Conservation (phyloP, 1,140 invertebrate genomes). For the Pseudomyrmex pallidus region DNA sequence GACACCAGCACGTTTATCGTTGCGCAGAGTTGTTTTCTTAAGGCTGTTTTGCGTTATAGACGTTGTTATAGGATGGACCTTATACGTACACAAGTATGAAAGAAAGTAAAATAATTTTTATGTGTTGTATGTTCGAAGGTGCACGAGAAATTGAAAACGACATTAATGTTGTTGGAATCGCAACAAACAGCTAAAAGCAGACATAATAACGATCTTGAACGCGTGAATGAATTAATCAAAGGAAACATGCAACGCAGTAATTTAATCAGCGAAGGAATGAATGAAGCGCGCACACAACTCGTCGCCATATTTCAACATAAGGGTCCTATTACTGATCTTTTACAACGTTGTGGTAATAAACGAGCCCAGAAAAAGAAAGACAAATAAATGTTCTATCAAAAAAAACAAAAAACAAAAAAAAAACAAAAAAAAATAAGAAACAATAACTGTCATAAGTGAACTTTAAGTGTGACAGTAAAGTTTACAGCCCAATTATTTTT, state of each 20-base stretch:
- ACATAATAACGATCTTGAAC: slow-evolving; percentile 89
- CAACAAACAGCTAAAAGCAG: slow-evolving; percentile 86
- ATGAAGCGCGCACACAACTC: slow-evolving; percentile 94
- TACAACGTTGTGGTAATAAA: slow-evolving; percentile 95
- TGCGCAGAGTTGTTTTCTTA: too few relatives aligned
- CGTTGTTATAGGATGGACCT: too few relatives aligned
- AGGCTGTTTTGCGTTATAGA: too few relatives aligned
- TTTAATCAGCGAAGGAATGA: slow-evolving; percentile 96
- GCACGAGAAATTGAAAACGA: slow-evolving; percentile 88
- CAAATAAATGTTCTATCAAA: slow-evolving; percentile 81
- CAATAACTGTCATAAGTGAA: slow-evolving; percentile 56
- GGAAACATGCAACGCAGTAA: slow-evolving; percentile 97
- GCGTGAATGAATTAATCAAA: slow-evolving; percentile 92
- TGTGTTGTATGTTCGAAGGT: slow-evolving; percentile 83
- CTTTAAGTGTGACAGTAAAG: slow-evolving; percentile 40
- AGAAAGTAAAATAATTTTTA: background rate
- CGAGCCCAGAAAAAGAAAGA: slow-evolving; percentile 95
- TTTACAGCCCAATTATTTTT: slow-evolving; percentile 73
- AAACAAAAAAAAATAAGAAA: slow-evolving; percentile 41
- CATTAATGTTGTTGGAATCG: slow-evolving; percentile 89
- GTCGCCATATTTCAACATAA: slow-evolving; percentile 97
- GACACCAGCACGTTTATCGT: too few relatives aligned
- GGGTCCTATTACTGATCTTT: slow-evolving; percentile 93
- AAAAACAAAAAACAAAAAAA: slow-evolving; percentile 31
- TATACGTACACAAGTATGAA: too few relatives aligned